A percentile compares a stretch with the other conserved stretches of the same genome.
phyloP scores from a whole-genome alignment of 1,140 invertebrate species.

The Anagrus nilaparvatae region DNA sequence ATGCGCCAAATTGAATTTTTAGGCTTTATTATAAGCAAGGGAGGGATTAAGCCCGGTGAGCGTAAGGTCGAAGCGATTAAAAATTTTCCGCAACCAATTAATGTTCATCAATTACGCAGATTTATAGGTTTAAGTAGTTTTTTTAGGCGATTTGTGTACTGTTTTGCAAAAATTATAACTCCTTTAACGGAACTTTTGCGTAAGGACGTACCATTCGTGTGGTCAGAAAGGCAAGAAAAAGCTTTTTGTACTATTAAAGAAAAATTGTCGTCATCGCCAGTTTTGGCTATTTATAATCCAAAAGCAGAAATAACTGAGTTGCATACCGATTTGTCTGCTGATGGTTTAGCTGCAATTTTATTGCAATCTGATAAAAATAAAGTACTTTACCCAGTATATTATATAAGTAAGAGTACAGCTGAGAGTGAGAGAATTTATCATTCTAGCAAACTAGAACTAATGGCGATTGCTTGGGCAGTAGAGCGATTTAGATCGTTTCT shows the following conservation, averaged over 20 bases:
- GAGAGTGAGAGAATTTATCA: slow-evolving; percentile 19
- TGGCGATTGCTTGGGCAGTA: slow-evolving; percentile 18
- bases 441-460: slow-evolving; percentile 19
- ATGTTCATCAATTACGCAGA: slow-evolving; percentile 11
- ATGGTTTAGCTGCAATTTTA: slow-evolving; percentile 24
- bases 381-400: slow-evolving; percentile 15
- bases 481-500: slow-evolving; percentile 15
- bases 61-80: slow-evolving; percentile 25
- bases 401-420: slow-evolving; percentile 15
- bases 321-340: slow-evolving; percentile 26
- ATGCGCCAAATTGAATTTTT: too few species aligned
- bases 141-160: slow-evolving; percentile 18
- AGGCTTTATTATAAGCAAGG: too few species aligned
- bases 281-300: slow-evolving; percentile 9
- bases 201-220: slow-evolving; percentile 5
- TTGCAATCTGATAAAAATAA: slow-evolving; percentile 22
- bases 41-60: slow-evolving; percentile 22
- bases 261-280: background rate
- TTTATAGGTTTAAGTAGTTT: slow-evolving; percentile 20
- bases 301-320: background rate
- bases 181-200: slow-evolving; percentile 9
- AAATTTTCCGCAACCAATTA: slow-evolving; percentile 14
- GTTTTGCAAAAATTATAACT: slow-evolving; percentile 12
- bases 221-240: slow-evolving; percentile 1
- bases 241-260: slow-evolving; percentile 16